Conservation (phyloP, 1,140 invertebrate species). For the Acarapis woodi region DNA sequence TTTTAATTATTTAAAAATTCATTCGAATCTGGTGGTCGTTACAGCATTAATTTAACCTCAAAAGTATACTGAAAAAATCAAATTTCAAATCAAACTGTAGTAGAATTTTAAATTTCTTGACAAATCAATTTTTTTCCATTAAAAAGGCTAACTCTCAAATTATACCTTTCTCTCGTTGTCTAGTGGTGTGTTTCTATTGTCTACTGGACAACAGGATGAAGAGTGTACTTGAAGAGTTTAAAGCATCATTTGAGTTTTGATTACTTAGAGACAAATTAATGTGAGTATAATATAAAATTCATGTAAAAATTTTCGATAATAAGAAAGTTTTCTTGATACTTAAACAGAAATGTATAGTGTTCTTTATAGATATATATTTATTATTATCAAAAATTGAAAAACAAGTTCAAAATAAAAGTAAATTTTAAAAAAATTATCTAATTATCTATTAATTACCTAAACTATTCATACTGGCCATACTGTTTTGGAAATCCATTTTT, state of each 20-base stretch:
- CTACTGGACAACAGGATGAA: neutral
- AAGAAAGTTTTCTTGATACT: neutral
- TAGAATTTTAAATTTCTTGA: too few species aligned
- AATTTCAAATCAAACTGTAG: too few species aligned
- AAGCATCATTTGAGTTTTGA: too few species aligned
- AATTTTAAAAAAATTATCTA: neutral
- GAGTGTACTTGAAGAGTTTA: too few species aligned
- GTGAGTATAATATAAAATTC: neutral
- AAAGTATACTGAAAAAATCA: too few species aligned
- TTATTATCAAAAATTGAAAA: neutral
- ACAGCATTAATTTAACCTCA: too few species aligned
- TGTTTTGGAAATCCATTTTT: conserved; percentile 31
- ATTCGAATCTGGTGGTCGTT: too few species aligned
- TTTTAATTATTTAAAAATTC: too few species aligned
- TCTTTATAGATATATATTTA: neutral
- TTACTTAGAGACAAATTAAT: neutral
- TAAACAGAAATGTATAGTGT: neutral
- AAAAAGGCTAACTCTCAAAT: too few species aligned
- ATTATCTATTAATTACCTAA: neutral
- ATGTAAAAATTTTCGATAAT: neutral
- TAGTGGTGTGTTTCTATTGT: neutral
- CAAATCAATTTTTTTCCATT: too few species aligned
- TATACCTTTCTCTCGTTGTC: conserved; percentile 11
- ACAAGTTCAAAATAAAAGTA: neutral
- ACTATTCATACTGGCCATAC: neutral